Evolutionary conservation across 1,140 invertebrate genomes (phyloP), one percentile per base, ranked within the genome.

Genomic region (Epicauta chinensis): DNA sequence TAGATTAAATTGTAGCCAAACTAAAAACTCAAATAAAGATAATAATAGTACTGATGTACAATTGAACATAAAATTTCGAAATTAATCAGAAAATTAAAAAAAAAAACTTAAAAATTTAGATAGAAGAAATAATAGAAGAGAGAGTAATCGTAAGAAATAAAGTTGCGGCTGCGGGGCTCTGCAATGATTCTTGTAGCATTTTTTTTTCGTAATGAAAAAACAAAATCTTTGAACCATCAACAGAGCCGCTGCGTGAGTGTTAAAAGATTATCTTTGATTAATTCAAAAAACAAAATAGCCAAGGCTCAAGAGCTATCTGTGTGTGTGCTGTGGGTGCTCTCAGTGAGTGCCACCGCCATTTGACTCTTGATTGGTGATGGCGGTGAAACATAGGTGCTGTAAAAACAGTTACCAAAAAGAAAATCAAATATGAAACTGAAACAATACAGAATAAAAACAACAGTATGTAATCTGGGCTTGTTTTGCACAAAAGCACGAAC

Each of bases 291-390:
- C 23, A 23, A 23, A 23, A 23, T 23, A 23, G 23, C 23, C 23
- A 23, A 51, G 60, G 56, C 60, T 62, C 63, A 66, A 66, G 61
- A 68, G 64, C 56, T 68, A 68, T 66, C 64, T 68, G 66, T 66
- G 61, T 58, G 55, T 45, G 61, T 58, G 55, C 50, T 50, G 10
- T 34, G 16, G 59, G 59, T 63, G 59, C 60, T 52, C 43, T 56
- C 23, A 23, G 23, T 23, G 23, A 23, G 23, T 23, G 23, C 23
- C 23, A 40, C 36, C 36, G 16, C 36, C 36, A 13, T 13, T 38
- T 14, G 36, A 13, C 12, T 42, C 6, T 17, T 16, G 30, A 36
- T 49, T 29, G n/a, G 23, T 30, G 16, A 23, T 34, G 36, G 17
- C 14, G 29, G 17, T 17, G 11, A 13, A 36, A 34, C 12, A 16